phyloP scores from a whole-genome alignment of 2,113 vertebrate species.

The Thomomys bottae region DNA sequence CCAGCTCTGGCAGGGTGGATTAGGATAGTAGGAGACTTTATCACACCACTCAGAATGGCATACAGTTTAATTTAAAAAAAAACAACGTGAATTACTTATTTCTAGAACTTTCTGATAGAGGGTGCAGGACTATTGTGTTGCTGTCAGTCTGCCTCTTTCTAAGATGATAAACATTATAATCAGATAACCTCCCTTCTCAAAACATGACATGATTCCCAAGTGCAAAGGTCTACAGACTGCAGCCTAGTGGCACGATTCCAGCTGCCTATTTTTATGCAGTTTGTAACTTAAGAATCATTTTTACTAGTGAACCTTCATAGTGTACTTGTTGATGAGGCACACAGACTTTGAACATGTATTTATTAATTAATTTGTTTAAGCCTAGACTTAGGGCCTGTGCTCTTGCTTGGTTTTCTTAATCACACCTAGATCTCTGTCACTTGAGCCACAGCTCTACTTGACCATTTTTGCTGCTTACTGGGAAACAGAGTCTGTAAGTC shows the following conservation, averaged over 20 bases:
- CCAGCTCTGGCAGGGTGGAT: background rate
- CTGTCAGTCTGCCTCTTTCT: background rate
- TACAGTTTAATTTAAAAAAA: background rate
- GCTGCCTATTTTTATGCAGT: background rate
- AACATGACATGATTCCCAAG: constrained; percentile 3
- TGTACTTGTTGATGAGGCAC: background rate
- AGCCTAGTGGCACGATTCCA: background rate
- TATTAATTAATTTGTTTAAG: no score
- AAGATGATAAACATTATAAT: background rate
- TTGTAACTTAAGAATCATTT: constrained; percentile 32
- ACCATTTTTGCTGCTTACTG: no score
- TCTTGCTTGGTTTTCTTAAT: no score
- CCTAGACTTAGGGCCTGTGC: no score
- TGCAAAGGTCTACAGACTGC: background rate
- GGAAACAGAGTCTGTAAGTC: no score
- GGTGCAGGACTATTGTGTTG: background rate
- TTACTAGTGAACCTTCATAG: background rate
- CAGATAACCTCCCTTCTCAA: constrained; percentile 24
- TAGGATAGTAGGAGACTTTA: background rate
- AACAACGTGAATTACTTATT: background rate
- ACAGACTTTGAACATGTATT: constrained; percentile 4
- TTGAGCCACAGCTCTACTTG: no score
- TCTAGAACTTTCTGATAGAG: background rate
- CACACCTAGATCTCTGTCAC: no score
- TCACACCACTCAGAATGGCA: background rate